These are phyloP conservation scores for Stegastes partitus DNA, from an alignment of 2,113 vertebrate genomes.

Conservation along the genomic window DNA sequence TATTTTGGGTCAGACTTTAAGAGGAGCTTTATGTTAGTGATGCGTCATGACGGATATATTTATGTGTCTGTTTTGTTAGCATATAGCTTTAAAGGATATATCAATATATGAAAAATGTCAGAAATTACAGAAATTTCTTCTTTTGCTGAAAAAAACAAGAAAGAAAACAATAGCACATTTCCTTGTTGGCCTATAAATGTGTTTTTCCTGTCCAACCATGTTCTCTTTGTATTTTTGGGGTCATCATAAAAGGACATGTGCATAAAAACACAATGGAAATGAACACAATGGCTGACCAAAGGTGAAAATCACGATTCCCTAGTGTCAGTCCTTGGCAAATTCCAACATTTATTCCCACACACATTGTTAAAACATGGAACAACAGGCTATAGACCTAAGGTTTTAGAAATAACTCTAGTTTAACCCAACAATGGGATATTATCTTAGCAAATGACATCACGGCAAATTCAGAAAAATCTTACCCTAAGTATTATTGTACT, in stretches of 20 bases:
- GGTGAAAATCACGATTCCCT: slow-evolving; percentile 73
- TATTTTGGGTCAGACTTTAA: neutral
- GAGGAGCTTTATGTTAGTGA: too few species aligned
- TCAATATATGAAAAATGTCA: neutral
- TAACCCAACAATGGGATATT: neutral
- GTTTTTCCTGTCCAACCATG: slow-evolving; percentile 78
- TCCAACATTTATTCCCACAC: slow-evolving; percentile 71
- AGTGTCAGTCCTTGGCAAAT: slow-evolving; percentile 53
- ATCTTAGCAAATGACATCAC: neutral
- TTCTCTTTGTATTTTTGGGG: slow-evolving; percentile 78
- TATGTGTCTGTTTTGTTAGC: too few species aligned
- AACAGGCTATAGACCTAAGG: neutral
- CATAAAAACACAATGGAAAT: slow-evolving; percentile 83
- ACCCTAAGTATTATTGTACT: neutral
- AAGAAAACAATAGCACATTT: slow-evolving; percentile 65
- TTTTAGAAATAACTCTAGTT: neutral
- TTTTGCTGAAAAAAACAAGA: slow-evolving; percentile 12
- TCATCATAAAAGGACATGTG: slow-evolving; percentile 73
- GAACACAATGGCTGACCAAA: slow-evolving; percentile 76
- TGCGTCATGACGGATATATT: too few species aligned
- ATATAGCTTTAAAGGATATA: neutral
- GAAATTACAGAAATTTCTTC: slow-evolving; percentile 10
- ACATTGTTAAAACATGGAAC: slow-evolving; percentile 38
- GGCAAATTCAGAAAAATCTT: neutral
- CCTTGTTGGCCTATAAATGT: slow-evolving; percentile 81